phyloP scores from a whole-genome alignment of 2,888 invertebrate species.

The Calephelis perditalis region DNA sequence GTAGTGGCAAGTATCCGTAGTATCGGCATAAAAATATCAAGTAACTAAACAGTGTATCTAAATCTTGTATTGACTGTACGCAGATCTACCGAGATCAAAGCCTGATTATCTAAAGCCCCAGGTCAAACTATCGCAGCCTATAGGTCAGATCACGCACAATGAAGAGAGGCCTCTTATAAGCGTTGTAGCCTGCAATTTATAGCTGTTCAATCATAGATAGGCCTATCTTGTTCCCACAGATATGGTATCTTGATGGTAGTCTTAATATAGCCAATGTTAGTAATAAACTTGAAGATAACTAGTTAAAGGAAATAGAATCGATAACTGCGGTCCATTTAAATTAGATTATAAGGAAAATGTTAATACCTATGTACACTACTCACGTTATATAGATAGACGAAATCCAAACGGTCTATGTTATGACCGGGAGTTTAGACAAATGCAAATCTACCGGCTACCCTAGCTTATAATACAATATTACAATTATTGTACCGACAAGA shows the following conservation, averaged over 20 bases:
- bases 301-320: background rate
- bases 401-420: too few relatives aligned
- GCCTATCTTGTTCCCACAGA: conserved; percentile 29
- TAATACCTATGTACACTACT: too few relatives aligned
- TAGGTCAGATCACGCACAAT: conserved; percentile 40
- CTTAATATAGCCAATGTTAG: background rate
- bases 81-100: conserved; percentile 8
- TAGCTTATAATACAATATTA: too few relatives aligned
- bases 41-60: too few relatives aligned
- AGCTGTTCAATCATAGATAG: conserved; percentile 48
- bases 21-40: too few relatives aligned
- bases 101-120: conserved; percentile 29
- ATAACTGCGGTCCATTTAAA: too few relatives aligned
- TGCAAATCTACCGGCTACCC: too few relatives aligned
- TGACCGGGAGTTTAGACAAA: too few relatives aligned
- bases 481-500: too few relatives aligned
- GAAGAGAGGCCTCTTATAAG: conserved; percentile 32
- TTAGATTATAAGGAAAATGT: too few relatives aligned
- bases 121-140: conserved; percentile 34
- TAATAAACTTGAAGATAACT: background rate
- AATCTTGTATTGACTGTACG: background rate
- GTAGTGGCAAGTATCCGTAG: too few relatives aligned
- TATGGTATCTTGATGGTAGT: conserved; percentile 2
- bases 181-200: conserved; percentile 46
- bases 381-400: too few relatives aligned